phyloP scores from a whole-genome alignment of 2,888 invertebrate species.

The Itoplectis maculator region DNA sequence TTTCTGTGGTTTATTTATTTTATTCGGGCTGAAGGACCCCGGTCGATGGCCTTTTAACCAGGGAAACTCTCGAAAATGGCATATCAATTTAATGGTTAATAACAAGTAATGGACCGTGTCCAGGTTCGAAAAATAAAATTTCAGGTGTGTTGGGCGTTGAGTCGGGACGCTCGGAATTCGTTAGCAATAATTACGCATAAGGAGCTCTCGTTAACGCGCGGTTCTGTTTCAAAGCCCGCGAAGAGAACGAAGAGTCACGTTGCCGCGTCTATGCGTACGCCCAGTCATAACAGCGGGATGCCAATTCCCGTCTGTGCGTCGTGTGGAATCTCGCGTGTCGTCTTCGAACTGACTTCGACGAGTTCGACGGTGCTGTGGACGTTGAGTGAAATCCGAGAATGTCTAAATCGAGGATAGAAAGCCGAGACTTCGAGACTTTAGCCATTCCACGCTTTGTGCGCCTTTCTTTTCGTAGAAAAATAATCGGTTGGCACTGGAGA shows the following conservation, averaged over 20 bases:
- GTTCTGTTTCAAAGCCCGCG: slow-evolving; percentile 57
- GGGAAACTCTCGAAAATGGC: too few relatives aligned
- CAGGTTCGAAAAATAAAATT: slow-evolving; percentile 11
- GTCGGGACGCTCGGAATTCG: background rate
- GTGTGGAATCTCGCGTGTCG: slow-evolving; percentile 20
- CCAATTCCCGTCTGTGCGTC: slow-evolving; percentile 4
- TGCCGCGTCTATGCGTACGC: slow-evolving; percentile 34
- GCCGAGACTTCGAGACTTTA: slow-evolving; percentile 29
- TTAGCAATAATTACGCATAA: background rate
- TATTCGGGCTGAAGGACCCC: too few relatives aligned
- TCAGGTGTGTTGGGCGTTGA: background rate
- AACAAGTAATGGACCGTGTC: too few relatives aligned
- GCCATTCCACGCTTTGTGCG: background rate
- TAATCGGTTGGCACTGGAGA: background rate
- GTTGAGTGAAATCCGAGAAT: slow-evolving; percentile 49
- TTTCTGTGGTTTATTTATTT: too few relatives aligned
- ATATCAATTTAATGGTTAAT: too few relatives aligned
- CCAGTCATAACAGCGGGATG: slow-evolving; percentile 31
- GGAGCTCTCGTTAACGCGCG: slow-evolving; percentile 55
- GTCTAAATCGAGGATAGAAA: slow-evolving; percentile 35
- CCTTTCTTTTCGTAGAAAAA: slow-evolving; percentile 1
- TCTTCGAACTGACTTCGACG: slow-evolving; percentile 22
- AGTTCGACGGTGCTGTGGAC: slow-evolving; percentile 34
- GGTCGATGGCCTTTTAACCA: too few relatives aligned
- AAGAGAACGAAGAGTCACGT: slow-evolving; percentile 53